Evolutionary conservation across 1,140 invertebrate species (phyloP).

Genomic region (Archivesica marissinica): DNA sequence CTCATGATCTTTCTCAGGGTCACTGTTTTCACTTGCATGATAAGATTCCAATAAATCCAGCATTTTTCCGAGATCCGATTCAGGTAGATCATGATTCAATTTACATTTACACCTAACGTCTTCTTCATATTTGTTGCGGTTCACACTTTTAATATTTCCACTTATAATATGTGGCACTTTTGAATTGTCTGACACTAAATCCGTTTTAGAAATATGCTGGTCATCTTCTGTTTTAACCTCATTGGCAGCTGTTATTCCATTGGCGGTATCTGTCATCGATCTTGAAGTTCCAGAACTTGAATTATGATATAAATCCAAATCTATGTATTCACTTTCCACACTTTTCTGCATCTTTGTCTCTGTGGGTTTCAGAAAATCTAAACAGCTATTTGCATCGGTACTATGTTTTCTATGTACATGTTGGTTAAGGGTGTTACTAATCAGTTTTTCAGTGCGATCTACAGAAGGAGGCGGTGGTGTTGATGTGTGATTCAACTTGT

Average conservation of each 20-base stretch:
- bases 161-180: constrained; percentile 2
- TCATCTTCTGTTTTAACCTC: background rate
- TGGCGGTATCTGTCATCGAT: background rate
- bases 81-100: background rate
- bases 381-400: constrained; percentile 31
- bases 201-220: background rate
- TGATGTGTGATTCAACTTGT: background rate
- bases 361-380: background rate
- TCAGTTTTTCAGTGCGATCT: constrained; percentile 43
- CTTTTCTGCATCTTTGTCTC: constrained; percentile 35
- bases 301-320: constrained; percentile 23
- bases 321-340: constrained; percentile 43
- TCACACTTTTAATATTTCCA: constrained; percentile 14
- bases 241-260: background rate
- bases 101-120: background rate
- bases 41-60: constrained; percentile 54
- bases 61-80: constrained; percentile 25
- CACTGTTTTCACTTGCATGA: background rate
- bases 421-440: constrained; percentile 53
- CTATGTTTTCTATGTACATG: constrained; percentile 41
- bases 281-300: background rate
- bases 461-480: constrained; percentile 42
- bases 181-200: background rate
- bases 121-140: background rate
- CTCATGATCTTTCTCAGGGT: background rate